Conservation (phyloP, 1,140 invertebrate species). For the Drosophila ohnishii region DNA sequence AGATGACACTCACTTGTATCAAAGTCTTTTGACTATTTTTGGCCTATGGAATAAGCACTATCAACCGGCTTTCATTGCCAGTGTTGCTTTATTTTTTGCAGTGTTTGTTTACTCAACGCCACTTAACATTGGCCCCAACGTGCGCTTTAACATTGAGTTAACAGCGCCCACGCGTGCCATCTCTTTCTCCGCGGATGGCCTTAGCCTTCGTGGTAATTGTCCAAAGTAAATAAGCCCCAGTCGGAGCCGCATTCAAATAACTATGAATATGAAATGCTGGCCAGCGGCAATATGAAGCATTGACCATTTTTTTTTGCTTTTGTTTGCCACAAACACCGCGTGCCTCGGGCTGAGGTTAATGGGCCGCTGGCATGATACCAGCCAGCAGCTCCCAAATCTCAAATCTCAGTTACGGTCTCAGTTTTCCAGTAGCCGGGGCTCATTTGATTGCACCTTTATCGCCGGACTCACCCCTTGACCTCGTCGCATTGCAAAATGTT, state of each 20-base stretch:
- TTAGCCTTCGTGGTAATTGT: constrained; percentile 67
- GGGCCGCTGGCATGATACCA: constrained; percentile 45
- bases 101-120: constrained; percentile 27
- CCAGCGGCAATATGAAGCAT: constrained; percentile 51
- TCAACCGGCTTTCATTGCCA: constrained; percentile 47
- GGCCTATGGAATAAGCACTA: constrained; percentile 8
- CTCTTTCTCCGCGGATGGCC: constrained; percentile 41
- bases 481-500: constrained; percentile 71
- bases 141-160: constrained; percentile 70
- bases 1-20: constrained; percentile 10
- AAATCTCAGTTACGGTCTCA: constrained; percentile 28
- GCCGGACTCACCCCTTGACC: constrained; percentile 59
- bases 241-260: constrained; percentile 30
- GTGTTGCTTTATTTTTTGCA: constrained; percentile 39
- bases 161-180: constrained; percentile 56
- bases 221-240: constrained; percentile 27
- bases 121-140: constrained; percentile 62
- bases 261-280: constrained; percentile 59
- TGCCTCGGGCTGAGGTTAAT: constrained; percentile 56
- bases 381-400: constrained; percentile 26
- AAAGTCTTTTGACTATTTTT: constrained; percentile 12
- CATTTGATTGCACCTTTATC: constrained; percentile 51
- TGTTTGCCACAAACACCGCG: constrained; percentile 1
- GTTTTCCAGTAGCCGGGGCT: constrained; percentile 45
- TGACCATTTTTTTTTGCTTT: constrained; percentile 17